Conservation (phyloP, 1,140 invertebrate species). For the Drosophila orena region DNA sequence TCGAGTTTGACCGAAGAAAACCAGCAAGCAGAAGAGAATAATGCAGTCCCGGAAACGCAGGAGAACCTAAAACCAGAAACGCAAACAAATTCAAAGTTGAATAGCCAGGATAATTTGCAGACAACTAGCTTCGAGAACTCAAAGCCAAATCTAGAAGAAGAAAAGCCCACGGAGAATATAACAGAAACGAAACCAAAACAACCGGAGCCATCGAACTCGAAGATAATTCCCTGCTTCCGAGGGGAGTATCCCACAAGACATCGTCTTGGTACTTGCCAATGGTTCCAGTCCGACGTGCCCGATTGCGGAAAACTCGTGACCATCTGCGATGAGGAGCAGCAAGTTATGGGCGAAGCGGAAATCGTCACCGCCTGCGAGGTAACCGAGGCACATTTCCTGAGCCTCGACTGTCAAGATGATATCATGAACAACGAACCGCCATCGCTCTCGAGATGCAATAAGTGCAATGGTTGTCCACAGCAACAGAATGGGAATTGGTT, state of each 20-base stretch:
- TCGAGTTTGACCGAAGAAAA: neutral
- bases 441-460: neutral
- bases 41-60: neutral
- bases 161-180: neutral
- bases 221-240: constrained; percentile 39
- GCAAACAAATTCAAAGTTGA: neutral
- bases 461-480: neutral
- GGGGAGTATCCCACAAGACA: constrained; percentile 41
- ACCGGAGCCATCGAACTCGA: neutral
- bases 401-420: constrained; percentile 10
- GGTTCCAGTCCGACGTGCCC: constrained; percentile 19
- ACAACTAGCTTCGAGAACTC: neutral
- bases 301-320: constrained; percentile 7
- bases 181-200: neutral
- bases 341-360: constrained; percentile 3
- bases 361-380: constrained; percentile 53
- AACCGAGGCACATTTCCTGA: constrained; percentile 52
- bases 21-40: neutral
- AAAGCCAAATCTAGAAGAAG: neutral
- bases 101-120: too few species aligned
- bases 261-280: constrained; percentile 13
- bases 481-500: constrained; percentile 4
- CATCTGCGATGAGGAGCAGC: constrained; percentile 11
- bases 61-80: neutral
- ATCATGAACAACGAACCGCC: neutral